phyloP scores from a whole-genome alignment of 2,797 vertebrate genomes.

The Silurus aristotelis region DNA sequence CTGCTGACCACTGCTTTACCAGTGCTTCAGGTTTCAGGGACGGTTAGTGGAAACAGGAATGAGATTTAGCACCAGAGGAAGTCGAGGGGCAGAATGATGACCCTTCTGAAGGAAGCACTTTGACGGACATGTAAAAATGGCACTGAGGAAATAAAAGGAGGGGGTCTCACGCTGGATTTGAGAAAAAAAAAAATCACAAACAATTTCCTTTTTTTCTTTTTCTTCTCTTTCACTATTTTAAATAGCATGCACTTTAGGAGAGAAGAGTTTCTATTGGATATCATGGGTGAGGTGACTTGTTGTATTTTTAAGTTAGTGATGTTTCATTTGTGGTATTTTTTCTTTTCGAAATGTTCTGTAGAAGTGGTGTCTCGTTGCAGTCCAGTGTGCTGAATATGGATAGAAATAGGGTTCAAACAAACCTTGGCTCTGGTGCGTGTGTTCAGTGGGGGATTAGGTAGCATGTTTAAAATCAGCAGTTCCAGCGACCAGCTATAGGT shows the following conservation, averaged over 20 bases:
- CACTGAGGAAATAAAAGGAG: conserved; percentile 31
- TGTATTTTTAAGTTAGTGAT: conserved; percentile 28
- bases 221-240: conserved; percentile 44
- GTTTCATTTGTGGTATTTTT: conserved; percentile 26
- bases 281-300: conserved; percentile 43
- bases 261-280: conserved; percentile 65
- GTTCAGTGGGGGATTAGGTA: conserved; percentile 24
- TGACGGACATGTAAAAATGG: conserved; percentile 60
- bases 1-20: background rate
- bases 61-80: conserved; percentile 85
- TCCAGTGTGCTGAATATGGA: conserved; percentile 45
- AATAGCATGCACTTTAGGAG: conserved; percentile 51
- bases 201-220: conserved; percentile 22
- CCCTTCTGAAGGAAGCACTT: conserved; percentile 76
- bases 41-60: conserved; percentile 75
- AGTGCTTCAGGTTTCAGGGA: conserved; percentile 51
- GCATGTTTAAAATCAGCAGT: conserved; percentile 23
- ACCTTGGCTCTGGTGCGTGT: conserved; percentile 35
- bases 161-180: conserved; percentile 31
- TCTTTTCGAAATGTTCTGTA: conserved; percentile 14
- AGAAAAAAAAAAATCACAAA: conserved; percentile 53
- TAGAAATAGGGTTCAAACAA: conserved; percentile 34
- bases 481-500: background rate
- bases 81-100: conserved; percentile 68
- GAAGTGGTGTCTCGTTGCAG: conserved; percentile 31